Evolutionary conservation across 2,113 vertebrate genomes (phyloP), one percentile per base, ranked within the genome.

Genomic region (Limanda limanda): DNA sequence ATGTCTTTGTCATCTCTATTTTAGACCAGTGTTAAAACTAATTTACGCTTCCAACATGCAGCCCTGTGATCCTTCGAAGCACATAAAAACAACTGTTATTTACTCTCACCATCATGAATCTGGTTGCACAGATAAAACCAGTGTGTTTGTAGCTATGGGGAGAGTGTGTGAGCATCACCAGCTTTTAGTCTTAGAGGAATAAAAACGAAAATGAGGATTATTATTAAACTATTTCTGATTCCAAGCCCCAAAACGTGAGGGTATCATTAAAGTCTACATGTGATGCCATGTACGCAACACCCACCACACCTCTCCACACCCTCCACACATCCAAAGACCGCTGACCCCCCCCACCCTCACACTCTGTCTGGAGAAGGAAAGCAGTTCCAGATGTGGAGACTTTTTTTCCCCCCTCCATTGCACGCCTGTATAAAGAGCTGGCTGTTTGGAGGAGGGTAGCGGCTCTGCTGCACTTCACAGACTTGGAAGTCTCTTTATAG

Each of bases 341-440:
- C 31, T 31, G 31, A 57, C 24, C 18, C 27, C 59, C 18, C 35
- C 24, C 27, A 40, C 60, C 31, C 31, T 31, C 62, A 31, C 45
- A 37, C 87, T 83, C 87, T 81, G 89, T 56, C 69, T 74, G 87
- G 62, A 77, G 85, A 70, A 82, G 86, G 48, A 91, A 92, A 92
- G 84, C 80, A 90, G 86, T 87, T 88, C 88, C 92, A 93, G 92
- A 92, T 93, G 92, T 93, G 85, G 54, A 65, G 81, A 20, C 15
- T 58, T 74, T 74, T 27, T 73, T 51, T 35, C 60, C 52, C 65
- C 25, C 76, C 68, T 11, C 37, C 59, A 20, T 31, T 58, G 45
- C 45, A 67, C 60, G 55, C 14, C 56, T 76, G 61, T 52, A 89
- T 89, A 91, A 91, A 92, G 91, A 86, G 68, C 77, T 76, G 35